These are phyloP conservation scores for Zootoca vivipara DNA, from an alignment of 2,113 vertebrate species.

Conservation along the genomic window DNA sequence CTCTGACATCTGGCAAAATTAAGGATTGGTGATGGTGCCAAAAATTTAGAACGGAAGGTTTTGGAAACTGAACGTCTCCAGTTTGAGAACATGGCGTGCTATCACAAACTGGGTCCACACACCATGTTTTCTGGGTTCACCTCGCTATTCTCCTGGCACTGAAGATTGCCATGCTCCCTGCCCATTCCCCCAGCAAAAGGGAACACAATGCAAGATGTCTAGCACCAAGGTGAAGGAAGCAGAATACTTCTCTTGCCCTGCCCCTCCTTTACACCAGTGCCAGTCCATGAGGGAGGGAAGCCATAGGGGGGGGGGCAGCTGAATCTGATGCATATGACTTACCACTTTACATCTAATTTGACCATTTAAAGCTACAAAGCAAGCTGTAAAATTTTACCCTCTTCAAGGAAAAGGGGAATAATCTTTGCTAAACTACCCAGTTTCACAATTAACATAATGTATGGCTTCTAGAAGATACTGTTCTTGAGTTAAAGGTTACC, in stretches of 20 bases:
- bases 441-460: not conserved
- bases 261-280: not conserved
- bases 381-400: not conserved
- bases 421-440: not conserved
- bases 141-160: not conserved
- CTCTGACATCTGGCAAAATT: not conserved
- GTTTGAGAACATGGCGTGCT: not conserved
- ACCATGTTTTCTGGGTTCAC: not conserved
- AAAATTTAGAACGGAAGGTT: not conserved
- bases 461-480: not conserved
- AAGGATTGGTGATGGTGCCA: not conserved
- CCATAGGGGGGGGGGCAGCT: too few relatives aligned
- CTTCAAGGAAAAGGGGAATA: not conserved
- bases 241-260: too few relatives aligned
- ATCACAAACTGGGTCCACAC: not conserved
- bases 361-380: not conserved
- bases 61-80: not conserved
- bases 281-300: too few relatives aligned
- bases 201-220: not conserved
- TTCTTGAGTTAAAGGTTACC: not conserved
- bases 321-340: not conserved
- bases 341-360: not conserved
- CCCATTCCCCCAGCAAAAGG: not conserved
- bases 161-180: not conserved
- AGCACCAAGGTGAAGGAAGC: not conserved